Evolutionary conservation across 1,140 invertebrate species (phyloP).

Genomic region (Oscheius sp.): DNA sequence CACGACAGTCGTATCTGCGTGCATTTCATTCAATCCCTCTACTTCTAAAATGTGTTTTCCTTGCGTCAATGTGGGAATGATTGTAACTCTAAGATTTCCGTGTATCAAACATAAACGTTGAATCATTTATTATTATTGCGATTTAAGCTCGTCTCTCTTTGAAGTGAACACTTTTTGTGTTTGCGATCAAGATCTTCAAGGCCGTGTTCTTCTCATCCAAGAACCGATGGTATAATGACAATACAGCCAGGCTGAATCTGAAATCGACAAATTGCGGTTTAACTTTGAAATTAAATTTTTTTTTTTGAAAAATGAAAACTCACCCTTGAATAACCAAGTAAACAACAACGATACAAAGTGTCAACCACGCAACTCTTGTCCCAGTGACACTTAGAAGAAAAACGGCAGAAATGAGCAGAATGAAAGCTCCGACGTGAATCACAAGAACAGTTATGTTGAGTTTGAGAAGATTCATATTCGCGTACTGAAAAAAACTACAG

Average conservation of each 20-base stretch:
- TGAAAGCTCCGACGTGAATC: neutral
- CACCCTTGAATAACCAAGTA: neutral
- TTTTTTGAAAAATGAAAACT: neutral
- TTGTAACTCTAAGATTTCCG: too few species aligned
- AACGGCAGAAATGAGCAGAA: neutral
- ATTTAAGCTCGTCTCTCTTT: too few species aligned
- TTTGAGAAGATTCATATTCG: neutral
- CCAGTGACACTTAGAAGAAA: neutral
- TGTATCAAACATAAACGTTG: too few species aligned
- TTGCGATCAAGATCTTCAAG: neutral
- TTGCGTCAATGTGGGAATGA: too few species aligned
- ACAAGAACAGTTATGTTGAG: neutral
- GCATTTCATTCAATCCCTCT: too few species aligned
- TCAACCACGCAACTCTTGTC: neutral
- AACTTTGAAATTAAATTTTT: too few species aligned
- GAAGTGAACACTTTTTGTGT: conserved; percentile 21
- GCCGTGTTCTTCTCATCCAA: neutral
- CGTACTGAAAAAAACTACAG: neutral
- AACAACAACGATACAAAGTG: neutral
- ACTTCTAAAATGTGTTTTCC: too few species aligned
- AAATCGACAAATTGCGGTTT: too few species aligned
- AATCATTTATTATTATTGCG: too few species aligned
- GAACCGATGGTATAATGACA: conserved; percentile 5
- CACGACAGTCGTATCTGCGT: too few species aligned
- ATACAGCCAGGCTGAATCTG: neutral